These are phyloP conservation scores for Agrotis puta DNA, from an alignment of 2,888 invertebrate genomes.

Conservation along the genomic window DNA sequence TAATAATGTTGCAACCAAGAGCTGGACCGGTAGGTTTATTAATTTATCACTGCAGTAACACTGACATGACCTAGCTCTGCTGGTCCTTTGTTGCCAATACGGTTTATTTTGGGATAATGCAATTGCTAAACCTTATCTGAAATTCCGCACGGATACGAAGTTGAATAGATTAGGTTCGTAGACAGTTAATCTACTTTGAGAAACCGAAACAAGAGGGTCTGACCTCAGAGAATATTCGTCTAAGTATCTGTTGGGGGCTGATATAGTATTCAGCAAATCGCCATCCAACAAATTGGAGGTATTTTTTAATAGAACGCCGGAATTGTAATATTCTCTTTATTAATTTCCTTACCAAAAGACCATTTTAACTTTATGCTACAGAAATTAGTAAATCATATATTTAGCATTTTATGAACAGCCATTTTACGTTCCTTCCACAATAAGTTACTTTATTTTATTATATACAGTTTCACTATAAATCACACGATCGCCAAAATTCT, in stretches of 20 bases:
- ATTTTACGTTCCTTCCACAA: not conserved
- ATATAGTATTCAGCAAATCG: not conserved
- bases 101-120: not conserved
- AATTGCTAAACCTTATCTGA: not conserved
- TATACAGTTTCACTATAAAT: too few species aligned
- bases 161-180: constrained; percentile 6
- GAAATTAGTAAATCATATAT: not conserved
- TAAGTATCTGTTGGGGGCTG: not conserved
- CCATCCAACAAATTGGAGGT: not conserved
- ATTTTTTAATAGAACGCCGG: too few species aligned
- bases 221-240: not conserved
- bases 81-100: not conserved
- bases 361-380: not conserved
- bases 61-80: too few species aligned
- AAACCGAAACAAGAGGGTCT: not conserved
- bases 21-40: too few species aligned
- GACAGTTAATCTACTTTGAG: constrained; percentile 13
- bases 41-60: too few species aligned
- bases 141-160: not conserved
- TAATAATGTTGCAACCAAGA: too few species aligned
- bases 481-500: too few species aligned
- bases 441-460: not conserved
- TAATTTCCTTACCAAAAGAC: not conserved
- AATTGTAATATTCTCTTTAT: too few species aligned
- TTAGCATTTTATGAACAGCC: not conserved